A percentile compares a stretch with the other conserved stretches of the same genome.
phyloP scores from a whole-genome alignment of 2,113 vertebrate genomes.

The Polyodon spathula region DNA sequence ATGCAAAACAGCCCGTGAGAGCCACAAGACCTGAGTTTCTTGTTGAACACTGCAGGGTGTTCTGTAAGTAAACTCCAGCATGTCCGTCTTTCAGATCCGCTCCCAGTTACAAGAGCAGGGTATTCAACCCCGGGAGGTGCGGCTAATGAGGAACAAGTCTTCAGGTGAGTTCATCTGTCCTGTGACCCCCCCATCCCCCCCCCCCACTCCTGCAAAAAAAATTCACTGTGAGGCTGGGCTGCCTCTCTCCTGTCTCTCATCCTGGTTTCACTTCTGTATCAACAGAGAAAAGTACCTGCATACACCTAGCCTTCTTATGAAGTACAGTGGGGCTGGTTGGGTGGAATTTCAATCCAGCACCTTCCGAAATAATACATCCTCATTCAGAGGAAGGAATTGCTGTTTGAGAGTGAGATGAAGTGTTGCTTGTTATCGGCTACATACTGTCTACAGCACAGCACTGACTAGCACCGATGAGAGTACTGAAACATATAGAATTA shows the following conservation, averaged over 20 bases:
- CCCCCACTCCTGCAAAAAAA: slow-evolving; percentile 4
- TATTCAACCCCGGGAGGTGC: slow-evolving; percentile 77
- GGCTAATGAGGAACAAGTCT: slow-evolving; percentile 86
- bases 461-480: too few species aligned
- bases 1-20: too few species aligned
- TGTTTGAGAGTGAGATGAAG: too few species aligned
- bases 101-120: slow-evolving; percentile 72
- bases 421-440: too few species aligned
- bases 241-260: slow-evolving; percentile 16
- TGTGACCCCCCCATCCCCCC: slow-evolving; percentile 22
- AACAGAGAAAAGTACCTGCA: slow-evolving; percentile 9
- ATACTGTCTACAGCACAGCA: too few species aligned
- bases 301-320: slow-evolving; percentile 25
- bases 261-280: slow-evolving; percentile 20
- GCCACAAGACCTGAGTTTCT: too few species aligned
- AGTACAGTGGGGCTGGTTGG: too few species aligned
- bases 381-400: too few species aligned
- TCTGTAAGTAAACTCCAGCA: not conserved
- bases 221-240: slow-evolving; percentile 12
- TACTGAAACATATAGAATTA: too few species aligned
- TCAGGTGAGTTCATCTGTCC: slow-evolving; percentile 66
- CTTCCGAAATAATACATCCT: too few species aligned
- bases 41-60: too few species aligned
- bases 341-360: too few species aligned
- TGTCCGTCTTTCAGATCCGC: slow-evolving; percentile 58